Percentiles rank a stretch among this genome's conserved stretches.
Conservation (phyloP, 2,888 invertebrate genomes). For the Siphlonurus alternatus region DNA sequence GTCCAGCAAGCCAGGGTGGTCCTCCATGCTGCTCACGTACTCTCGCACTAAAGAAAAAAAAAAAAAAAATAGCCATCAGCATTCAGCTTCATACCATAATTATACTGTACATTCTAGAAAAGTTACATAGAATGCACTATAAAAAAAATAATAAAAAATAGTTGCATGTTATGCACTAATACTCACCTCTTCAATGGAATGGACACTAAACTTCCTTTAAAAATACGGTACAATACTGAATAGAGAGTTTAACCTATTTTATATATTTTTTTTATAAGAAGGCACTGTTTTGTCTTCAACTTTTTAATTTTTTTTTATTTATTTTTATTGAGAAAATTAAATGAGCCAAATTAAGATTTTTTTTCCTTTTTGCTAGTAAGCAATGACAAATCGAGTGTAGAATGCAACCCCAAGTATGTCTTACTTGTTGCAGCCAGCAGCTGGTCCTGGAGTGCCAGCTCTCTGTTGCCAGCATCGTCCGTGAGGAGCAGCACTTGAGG, state of each 20-base stretch:
- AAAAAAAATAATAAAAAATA: background rate
- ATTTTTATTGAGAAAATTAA: too few relatives aligned
- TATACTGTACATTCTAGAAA: background rate
- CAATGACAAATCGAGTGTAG: too few relatives aligned
- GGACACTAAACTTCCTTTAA: too few relatives aligned
- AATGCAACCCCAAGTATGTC: constrained; percentile 12
- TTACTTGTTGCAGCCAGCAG: constrained; percentile 54
- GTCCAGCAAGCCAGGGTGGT: constrained; percentile 54
- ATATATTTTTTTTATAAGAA: too few relatives aligned
- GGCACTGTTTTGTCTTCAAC: too few relatives aligned
- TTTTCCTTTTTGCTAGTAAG: too few relatives aligned
- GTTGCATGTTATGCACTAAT: background rate
- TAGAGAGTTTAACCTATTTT: too few relatives aligned
- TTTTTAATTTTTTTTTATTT: too few relatives aligned
- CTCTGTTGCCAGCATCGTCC: constrained; percentile 65
- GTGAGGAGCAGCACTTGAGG: constrained; percentile 53
- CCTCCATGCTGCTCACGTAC: constrained; percentile 56
- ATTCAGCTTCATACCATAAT: background rate
- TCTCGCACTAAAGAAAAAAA: constrained; percentile 39
- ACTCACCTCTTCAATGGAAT: too few relatives aligned
- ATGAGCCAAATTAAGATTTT: too few relatives aligned
- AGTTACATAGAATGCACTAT: background rate
- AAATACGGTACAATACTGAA: too few relatives aligned
- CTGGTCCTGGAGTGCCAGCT: constrained; percentile 49
- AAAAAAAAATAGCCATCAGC: constrained; percentile 7